Evolutionary conservation across 2,113 vertebrate genomes (phyloP).

Genomic region (Phyllostomus hastatus): DNA sequence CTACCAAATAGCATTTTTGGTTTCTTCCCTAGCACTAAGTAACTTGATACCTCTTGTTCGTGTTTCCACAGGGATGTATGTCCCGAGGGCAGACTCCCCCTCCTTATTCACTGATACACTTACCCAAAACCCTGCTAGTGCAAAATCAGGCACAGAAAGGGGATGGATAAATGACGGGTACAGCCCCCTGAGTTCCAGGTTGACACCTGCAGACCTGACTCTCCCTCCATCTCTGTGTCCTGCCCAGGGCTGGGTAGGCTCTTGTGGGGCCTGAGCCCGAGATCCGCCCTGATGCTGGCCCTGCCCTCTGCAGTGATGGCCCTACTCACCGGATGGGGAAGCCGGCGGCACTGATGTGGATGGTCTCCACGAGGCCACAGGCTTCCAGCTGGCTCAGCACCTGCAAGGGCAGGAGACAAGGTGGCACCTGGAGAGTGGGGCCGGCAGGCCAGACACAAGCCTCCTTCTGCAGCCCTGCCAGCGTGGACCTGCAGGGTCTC

Average conservation of each 20-base stretch:
- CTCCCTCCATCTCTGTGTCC: neutral
- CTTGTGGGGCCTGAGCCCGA: neutral
- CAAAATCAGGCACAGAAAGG: neutral
- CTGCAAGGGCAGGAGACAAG: constrained; percentile 75
- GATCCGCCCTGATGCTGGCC: neutral
- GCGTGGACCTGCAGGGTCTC: neutral
- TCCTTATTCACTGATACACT: neutral
- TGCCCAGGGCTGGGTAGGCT: neutral
- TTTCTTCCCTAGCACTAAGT: neutral
- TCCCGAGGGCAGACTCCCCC: neutral
- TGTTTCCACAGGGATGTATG: neutral
- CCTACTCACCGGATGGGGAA: constrained; percentile 92
- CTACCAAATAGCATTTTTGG: neutral
- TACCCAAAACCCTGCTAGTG: neutral
- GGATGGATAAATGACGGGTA: neutral
- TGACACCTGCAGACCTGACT: neutral
- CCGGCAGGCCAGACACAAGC: neutral
- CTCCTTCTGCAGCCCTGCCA: neutral
- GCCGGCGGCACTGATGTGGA: constrained; percentile 96
- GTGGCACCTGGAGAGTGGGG: neutral
- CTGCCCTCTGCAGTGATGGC: fast-evolving
- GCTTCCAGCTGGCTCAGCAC: constrained; percentile 94
- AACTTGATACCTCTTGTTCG: neutral
- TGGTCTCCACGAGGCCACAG: constrained; percentile 96
- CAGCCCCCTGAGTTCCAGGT: neutral